Percentiles rank a stretch among this genome's conserved stretches.
Conservation (phyloP, 2,113 vertebrate species). For the Silurus glanis region DNA sequence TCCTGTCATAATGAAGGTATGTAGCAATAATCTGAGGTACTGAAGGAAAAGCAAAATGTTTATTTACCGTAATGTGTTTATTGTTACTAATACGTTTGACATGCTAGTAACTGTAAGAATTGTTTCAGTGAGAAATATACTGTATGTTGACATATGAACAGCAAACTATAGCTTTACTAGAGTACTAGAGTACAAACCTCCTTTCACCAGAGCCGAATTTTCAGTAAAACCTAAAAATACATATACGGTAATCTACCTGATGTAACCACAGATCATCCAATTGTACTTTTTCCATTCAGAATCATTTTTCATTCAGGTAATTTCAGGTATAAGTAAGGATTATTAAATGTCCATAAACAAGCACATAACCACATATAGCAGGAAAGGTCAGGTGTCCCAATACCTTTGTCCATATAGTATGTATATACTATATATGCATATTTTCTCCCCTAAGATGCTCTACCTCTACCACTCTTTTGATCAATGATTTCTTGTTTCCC, state of each 20-base stretch:
- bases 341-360: no score
- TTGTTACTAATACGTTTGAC: no score
- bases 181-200: neutral
- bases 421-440: no score
- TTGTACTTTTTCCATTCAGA: no score
- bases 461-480: neutral
- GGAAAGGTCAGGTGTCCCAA: no score
- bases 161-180: neutral
- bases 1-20: neutral
- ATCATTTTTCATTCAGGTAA: no score
- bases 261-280: neutral
- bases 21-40: neutral
- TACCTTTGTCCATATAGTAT: no score
- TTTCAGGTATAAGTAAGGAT: no score
- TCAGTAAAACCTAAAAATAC: neutral
- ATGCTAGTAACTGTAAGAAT: neutral
- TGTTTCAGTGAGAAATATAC: neutral
- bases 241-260: neutral
- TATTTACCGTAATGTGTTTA: neutral
- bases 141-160: neutral
- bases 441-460: no score
- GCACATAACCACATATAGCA: no score
- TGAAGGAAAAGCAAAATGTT: neutral
- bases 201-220: neutral
- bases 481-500: slow-evolving; percentile 30